Conservation (phyloP, 2,797 vertebrate species). For the Muscicapa striata region DNA sequence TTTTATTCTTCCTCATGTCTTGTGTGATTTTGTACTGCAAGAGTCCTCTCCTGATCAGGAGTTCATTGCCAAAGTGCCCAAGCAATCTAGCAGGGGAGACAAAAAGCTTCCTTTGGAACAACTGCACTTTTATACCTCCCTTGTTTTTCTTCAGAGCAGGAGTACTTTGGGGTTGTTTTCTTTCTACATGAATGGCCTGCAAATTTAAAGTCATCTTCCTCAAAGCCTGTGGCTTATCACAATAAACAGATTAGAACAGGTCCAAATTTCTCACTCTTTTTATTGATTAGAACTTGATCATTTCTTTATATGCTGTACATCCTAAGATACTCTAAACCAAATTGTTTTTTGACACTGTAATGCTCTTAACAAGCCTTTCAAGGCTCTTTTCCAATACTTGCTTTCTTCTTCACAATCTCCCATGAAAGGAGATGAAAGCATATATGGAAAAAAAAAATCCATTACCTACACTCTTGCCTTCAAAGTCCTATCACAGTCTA, state of each 20-base stretch:
- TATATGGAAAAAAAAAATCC: neutral
- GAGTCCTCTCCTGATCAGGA: conserved; percentile 19
- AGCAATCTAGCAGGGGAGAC: neutral
- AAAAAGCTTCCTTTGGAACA: conserved; percentile 41
- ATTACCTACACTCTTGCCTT: neutral
- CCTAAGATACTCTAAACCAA: neutral
- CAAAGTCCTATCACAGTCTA: neutral
- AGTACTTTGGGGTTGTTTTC: neutral
- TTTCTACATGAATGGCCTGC: neutral
- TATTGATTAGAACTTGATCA: neutral
- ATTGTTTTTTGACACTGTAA: neutral
- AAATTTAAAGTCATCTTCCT: neutral
- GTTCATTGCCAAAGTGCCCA: neutral
- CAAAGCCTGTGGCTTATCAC: neutral
- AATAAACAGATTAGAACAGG: neutral
- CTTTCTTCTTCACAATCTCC: neutral
- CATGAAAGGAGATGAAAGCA: conserved; percentile 4
- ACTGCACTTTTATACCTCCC: neutral
- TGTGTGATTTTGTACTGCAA: neutral
- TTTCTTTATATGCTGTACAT: neutral
- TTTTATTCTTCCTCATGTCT: neutral
- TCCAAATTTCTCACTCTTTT: neutral
- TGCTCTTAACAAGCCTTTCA: neutral
- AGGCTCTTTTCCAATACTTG: neutral
- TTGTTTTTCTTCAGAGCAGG: neutral